Conservation (phyloP, 2,113 vertebrate genomes). For the Alouatta palliata region DNA sequence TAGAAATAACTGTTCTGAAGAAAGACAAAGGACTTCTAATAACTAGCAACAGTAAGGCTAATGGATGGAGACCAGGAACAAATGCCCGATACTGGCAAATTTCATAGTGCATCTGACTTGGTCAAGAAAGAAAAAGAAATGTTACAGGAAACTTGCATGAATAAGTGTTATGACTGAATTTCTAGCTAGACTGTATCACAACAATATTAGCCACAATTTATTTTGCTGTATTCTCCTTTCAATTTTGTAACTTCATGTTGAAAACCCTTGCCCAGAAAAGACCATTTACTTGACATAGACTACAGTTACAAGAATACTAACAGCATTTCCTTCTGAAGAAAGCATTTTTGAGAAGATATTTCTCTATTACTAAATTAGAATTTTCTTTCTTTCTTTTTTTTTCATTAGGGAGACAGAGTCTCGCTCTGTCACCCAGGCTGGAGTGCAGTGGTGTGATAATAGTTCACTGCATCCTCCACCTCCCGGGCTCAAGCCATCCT, state of each 20-base stretch:
- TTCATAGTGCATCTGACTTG: not conserved
- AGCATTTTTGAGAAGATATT: not conserved
- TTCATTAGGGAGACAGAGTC: too few species aligned
- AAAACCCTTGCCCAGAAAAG: constrained; percentile 55
- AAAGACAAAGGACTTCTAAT: not conserved
- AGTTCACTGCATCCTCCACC: too few species aligned
- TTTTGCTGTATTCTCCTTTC: constrained; percentile 17
- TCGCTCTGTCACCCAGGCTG: too few species aligned
- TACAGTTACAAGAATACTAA: constrained; percentile 69
- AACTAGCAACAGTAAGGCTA: not conserved
- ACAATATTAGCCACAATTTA: constrained; percentile 12
- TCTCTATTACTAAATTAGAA: constrained; percentile 40
- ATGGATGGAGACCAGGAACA: not conserved
- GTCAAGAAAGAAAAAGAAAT: not conserved
- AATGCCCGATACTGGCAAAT: not conserved
- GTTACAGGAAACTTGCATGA: not conserved
- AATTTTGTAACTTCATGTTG: constrained; percentile 36
- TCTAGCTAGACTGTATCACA: not conserved
- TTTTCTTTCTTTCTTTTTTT: not conserved
- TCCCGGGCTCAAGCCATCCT: too few species aligned
- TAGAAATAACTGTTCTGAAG: not conserved
- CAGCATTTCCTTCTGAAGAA: constrained; percentile 75
- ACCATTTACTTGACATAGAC: constrained; percentile 65
- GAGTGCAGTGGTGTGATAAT: too few species aligned
- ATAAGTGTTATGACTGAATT: not conserved